Conservation (phyloP, 2,888 invertebrate species). For the Arge pagana region DNA sequence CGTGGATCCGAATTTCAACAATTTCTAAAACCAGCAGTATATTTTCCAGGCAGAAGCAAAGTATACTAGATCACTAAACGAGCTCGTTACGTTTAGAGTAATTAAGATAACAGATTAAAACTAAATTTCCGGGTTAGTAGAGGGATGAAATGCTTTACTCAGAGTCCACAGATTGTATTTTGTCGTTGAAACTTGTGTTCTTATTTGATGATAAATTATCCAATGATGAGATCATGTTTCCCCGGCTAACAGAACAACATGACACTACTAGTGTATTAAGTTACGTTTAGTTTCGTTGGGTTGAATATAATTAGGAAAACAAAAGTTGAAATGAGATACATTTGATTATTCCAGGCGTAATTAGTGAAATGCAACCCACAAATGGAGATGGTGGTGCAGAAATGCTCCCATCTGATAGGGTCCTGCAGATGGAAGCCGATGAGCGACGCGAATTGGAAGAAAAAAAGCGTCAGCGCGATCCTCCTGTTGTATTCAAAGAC, state of each 20-base stretch:
- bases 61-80: too few relatives aligned
- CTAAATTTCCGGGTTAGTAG: too few relatives aligned
- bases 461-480: slow-evolving; percentile 73
- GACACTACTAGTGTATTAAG: too few relatives aligned
- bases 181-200: slow-evolving; percentile 1
- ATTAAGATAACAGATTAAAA: too few relatives aligned
- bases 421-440: slow-evolving; percentile 66
- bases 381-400: slow-evolving; percentile 48
- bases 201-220: neutral
- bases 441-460: slow-evolving; percentile 71
- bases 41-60: too few relatives aligned
- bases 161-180: slow-evolving; percentile 34
- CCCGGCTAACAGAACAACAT: too few relatives aligned
- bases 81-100: too few relatives aligned
- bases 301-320: neutral
- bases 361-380: slow-evolving; percentile 43
- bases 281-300: too few relatives aligned
- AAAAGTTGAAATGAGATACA: neutral
- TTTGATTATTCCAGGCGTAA: slow-evolving; percentile 29
- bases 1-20: too few relatives aligned
- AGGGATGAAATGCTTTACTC: slow-evolving; percentile 21
- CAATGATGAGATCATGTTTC: too few relatives aligned
- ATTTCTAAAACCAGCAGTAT: too few relatives aligned
- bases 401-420: slow-evolving; percentile 61
- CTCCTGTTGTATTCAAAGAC: slow-evolving; percentile 79